Base-by-base conservation (phyloP, 2,797 vertebrate species). In the Dendrocincla tyrannina region DNA sequence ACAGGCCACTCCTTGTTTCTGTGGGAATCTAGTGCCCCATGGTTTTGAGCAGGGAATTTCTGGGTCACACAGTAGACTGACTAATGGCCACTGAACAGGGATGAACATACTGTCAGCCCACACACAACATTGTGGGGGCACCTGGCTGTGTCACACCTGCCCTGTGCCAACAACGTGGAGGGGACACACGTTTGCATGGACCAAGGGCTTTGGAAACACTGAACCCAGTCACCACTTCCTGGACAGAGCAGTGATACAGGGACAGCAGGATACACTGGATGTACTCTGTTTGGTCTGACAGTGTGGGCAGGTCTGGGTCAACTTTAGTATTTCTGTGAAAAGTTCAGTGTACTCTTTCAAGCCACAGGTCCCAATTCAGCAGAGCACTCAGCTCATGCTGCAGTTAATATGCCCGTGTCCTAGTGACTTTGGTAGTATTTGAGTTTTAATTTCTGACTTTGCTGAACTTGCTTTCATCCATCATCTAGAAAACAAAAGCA, bases 131-230 rank as follows among this genome's bases (percentile, higher is more conserved):
- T 3, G 1, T 4, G 17, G 27, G 35, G 46, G 13, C 46, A 72
- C 15, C 13, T 1, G 1, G 52, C 15, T 32, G 10, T 7, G 28
- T 39, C 69, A 74, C 50, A 64, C 64, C 8, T 22, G 52, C 42
- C 17, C n/a, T 6, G 24, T 4, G 10, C 13, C 74, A 12, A 1
- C 19, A 32, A 2, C 0, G 0, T 7, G 47, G 56, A 53, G 28
- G 7, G 10, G n/a, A 27, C 13, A 20, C 0, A 0, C 0, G 1
- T 24, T 62, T 24, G 24, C 7, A 1, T 1, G 11, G 32, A 24
- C 28, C 32, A 2, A 22, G 19, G 47, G 52, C 52, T 79, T 62
- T 33, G 73, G 82, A 64, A 75, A 44, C 5, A 3, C 15, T 4
- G 1, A 70, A 46, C 37, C 35, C 33, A 13, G 14, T 7, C 27